Conservation (phyloP, 2,113 vertebrate species). For the Setophaga kirtlandii region DNA sequence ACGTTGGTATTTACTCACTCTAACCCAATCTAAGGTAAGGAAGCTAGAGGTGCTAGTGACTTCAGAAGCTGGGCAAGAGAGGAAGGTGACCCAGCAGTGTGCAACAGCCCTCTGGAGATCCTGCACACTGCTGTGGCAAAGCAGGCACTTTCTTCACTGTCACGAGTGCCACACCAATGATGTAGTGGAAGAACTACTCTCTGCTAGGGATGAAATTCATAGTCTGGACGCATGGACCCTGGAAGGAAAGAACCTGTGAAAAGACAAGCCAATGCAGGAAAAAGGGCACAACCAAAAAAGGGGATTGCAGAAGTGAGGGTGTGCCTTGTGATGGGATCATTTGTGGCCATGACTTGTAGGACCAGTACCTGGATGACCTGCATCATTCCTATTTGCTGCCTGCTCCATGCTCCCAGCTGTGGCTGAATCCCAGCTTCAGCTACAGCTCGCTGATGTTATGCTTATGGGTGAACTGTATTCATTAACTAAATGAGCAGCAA, state of each 20-base stretch:
- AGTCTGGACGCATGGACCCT: rapidly evolving
- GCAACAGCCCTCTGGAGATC: neutral
- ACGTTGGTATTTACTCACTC: neutral
- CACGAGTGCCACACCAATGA: neutral
- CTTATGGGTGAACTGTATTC: neutral
- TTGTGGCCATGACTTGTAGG: neutral
- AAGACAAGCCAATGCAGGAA: neutral
- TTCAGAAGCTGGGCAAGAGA: neutral
- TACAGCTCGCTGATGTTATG: neutral
- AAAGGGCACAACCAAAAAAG: neutral
- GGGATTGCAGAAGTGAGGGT: neutral
- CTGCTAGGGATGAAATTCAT: neutral
- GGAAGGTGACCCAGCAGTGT: neutral
- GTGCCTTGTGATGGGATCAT: rapidly evolving
- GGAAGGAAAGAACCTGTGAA: neutral
- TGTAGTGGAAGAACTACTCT: neutral
- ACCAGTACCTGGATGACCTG: neutral
- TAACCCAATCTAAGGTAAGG: neutral
- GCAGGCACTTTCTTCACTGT: neutral
- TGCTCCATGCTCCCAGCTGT: rapidly evolving
- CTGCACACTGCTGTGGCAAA: rapidly evolving
- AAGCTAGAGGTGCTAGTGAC: neutral
- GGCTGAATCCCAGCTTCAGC: neutral
- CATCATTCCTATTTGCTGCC: neutral
- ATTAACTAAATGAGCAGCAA: neutral